Evolutionary conservation across 1,140 invertebrate species (phyloP).

Genomic region (Heterodera carotae): DNA sequence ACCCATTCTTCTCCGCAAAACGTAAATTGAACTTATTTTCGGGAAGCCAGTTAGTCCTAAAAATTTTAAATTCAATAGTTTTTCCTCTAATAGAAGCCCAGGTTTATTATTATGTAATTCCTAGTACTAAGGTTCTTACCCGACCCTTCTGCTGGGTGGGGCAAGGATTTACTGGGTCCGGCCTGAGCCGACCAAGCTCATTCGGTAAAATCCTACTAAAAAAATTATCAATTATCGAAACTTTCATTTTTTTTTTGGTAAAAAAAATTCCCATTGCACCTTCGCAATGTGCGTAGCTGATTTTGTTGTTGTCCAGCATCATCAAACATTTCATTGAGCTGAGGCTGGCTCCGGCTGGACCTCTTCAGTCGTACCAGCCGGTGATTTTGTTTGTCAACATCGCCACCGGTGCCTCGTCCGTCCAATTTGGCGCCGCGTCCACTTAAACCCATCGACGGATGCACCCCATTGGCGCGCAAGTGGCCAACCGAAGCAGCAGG

Average conservation of each 20-base stretch:
- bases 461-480: neutral
- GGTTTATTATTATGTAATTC: too few relatives aligned
- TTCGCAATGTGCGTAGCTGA: conserved; percentile 4
- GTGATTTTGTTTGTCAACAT: neutral
- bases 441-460: conserved; percentile 18
- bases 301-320: neutral
- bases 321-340: conserved; percentile 20
- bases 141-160: too few relatives aligned
- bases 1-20: neutral
- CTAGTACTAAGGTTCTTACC: too few relatives aligned
- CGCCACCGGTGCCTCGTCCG: neutral
- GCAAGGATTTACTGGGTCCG: too few relatives aligned
- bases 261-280: neutral
- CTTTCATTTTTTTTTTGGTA: neutral
- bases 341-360: conserved; percentile 23
- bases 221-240: too few relatives aligned
- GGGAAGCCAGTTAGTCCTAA: neutral
- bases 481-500: neutral
- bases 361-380: conserved; percentile 16
- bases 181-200: too few relatives aligned
- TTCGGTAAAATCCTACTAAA: too few relatives aligned
- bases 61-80: too few relatives aligned
- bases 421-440: conserved; percentile 22
- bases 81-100: too few relatives aligned
- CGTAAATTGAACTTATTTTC: neutral